These are phyloP conservation scores for Caenorhabditis drosophilae DNA, from an alignment of 2,888 invertebrate genomes.

Conservation along the genomic window DNA sequence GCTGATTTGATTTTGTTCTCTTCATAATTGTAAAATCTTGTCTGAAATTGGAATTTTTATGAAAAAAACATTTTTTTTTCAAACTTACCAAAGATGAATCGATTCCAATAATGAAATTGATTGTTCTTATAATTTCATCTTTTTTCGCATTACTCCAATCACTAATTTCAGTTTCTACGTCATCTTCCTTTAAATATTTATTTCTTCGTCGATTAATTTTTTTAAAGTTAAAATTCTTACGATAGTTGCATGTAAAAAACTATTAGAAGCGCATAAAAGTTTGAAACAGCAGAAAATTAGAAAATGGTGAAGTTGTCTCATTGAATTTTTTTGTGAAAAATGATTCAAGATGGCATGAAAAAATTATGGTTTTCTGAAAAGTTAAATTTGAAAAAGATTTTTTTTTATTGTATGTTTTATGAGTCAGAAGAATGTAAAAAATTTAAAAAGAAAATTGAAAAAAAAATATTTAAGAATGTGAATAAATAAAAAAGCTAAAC, in stretches of 20 bases:
- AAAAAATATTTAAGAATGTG: no score
- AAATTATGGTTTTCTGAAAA: no score
- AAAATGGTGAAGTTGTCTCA: constrained; percentile 6
- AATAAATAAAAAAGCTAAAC: no score
- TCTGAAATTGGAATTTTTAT: constrained; percentile 20
- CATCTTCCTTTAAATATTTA: constrained; percentile 20
- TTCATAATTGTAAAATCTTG: constrained; percentile 40
- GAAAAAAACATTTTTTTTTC: neutral
- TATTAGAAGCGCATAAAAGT: constrained; percentile 7
- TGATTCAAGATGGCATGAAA: no score
- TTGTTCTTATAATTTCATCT: constrained; percentile 20
- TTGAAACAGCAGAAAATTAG: constrained; percentile 2
- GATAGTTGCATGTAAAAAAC: constrained; percentile 26
- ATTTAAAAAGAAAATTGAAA: no score
- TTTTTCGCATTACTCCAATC: constrained; percentile 44
- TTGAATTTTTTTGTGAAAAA: no score
- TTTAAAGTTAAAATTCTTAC: constrained; percentile 10
- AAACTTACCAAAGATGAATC: constrained; percentile 40
- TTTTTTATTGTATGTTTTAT: no score
- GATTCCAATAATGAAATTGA: constrained; percentile 38
- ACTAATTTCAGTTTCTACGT: constrained; percentile 28
- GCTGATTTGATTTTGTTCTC: constrained; percentile 32
- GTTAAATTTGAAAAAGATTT: no score
- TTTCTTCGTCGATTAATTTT: neutral
- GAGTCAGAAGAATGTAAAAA: no score